Evolutionary conservation across 2,113 vertebrate species (phyloP).

Genomic region (Microcebus ravelobensis): DNA sequence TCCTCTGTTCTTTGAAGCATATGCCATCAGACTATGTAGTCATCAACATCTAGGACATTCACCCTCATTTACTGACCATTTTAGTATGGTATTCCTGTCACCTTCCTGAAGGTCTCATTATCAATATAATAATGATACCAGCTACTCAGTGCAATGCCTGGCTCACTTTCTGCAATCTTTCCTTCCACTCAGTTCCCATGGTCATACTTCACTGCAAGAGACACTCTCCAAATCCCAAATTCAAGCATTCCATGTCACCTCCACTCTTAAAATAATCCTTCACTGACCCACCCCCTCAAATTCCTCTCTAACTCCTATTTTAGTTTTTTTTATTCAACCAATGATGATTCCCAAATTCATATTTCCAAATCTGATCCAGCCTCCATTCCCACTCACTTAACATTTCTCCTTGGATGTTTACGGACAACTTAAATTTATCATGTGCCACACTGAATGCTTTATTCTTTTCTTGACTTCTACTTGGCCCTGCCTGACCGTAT

Average conservation of each 20-base stretch:
- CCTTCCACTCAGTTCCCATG: not conserved
- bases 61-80: not conserved
- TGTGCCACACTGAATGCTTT: not conserved
- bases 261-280: not conserved
- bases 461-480: not conserved
- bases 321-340: not conserved
- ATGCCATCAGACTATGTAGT: not conserved
- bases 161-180: not conserved
- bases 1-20: not conserved
- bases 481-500: not conserved
- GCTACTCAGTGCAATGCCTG: not conserved
- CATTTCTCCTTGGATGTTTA: not conserved
- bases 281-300: not conserved
- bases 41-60: not conserved
- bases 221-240: not conserved
- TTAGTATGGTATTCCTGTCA: not conserved
- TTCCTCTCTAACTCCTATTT: not conserved
- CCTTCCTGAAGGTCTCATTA: constrained; percentile 12
- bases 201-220: not conserved
- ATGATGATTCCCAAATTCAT: not conserved
- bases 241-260: not conserved
- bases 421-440: not conserved
- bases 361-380: not conserved
- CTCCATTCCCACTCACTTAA: not conserved
- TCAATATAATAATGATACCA: not conserved